A percentile compares a stretch with the other conserved stretches of the same genome.
phyloP scores from a whole-genome alignment of 2,888 invertebrate species.

The Tenthredo livida region DNA sequence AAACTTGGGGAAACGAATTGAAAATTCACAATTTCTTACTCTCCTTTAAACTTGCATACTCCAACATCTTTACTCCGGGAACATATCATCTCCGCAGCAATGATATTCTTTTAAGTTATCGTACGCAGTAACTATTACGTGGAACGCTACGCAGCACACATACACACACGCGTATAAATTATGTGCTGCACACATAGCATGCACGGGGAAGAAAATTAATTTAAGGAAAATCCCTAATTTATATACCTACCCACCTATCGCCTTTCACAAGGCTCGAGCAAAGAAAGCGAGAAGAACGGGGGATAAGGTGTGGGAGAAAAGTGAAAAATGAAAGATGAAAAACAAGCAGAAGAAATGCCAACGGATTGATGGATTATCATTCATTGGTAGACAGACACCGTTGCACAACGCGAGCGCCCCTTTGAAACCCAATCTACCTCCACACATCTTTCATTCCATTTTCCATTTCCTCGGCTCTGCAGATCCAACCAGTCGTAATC shows the following conservation, averaged over 20 bases:
- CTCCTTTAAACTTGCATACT: constrained; percentile 2
- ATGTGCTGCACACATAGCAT: neutral
- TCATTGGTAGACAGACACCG: neutral
- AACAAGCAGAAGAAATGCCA: neutral
- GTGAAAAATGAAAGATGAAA: constrained; percentile 8
- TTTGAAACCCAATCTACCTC: neutral
- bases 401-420: neutral
- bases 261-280: neutral
- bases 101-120: neutral
- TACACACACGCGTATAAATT: neutral
- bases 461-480: neutral
- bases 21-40: constrained; percentile 3
- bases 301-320: neutral
- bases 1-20: neutral
- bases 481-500: neutral
- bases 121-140: neutral
- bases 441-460: neutral
- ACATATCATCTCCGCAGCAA: neutral
- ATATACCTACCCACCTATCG: neutral
- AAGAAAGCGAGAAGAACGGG: neutral
- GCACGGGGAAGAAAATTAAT: neutral
- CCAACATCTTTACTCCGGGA: neutral
- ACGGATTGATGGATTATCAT: constrained; percentile 27
- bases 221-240: neutral
- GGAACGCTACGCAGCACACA: neutral